Evolutionary conservation across 2,113 vertebrate species (phyloP), one percentile per base, ranked within the genome.

Genomic region (Heloderma charlesbogerti): DNA sequence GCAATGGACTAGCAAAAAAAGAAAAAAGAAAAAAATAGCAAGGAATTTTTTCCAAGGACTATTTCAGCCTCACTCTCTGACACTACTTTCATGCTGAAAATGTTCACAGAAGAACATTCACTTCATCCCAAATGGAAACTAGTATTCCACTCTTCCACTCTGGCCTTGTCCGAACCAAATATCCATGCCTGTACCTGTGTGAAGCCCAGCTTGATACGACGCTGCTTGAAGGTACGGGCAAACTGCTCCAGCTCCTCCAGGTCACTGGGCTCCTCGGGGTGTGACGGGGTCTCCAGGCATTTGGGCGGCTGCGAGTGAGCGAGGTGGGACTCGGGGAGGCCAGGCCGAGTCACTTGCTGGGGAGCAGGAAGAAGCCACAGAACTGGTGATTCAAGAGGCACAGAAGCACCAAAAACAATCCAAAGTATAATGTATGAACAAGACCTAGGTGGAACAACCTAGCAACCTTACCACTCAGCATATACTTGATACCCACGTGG

Each of bases 161-260:
- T n/a, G 25, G 22, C 5, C 37, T 22, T 3, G 51, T 27, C 72
- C 3, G 2, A 20, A 6, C 48, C 45, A 0, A 40, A 22, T 27
- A 12, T 12, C 40, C 0, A 0, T 78, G 20, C 0, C 27, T 2
- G 25, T 16, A 98, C 98, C 98, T 99, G 98, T 9, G 98, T 99
- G 97, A 99, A 99, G 91, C 98, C 98, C 95, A 99, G 96, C 95
- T 99, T 99, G 95, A 99, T 99, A 93, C 98, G 98, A 89, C 98
- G 98, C 94, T 99, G 98, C 95, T 99, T 99, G 96, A 99, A 99
- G 96, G 98, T 99, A 92, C 98, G 98, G 86, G 98, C 98, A 10
- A 99, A 99, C 96, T 98, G 98, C 94, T 99, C 98, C 93, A 99
- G 97, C 93, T 99, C 98, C 95, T 99, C 98, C 95, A 99, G 96